phyloP scores from a whole-genome alignment of 2,888 invertebrate genomes.

The Emesis russula region DNA sequence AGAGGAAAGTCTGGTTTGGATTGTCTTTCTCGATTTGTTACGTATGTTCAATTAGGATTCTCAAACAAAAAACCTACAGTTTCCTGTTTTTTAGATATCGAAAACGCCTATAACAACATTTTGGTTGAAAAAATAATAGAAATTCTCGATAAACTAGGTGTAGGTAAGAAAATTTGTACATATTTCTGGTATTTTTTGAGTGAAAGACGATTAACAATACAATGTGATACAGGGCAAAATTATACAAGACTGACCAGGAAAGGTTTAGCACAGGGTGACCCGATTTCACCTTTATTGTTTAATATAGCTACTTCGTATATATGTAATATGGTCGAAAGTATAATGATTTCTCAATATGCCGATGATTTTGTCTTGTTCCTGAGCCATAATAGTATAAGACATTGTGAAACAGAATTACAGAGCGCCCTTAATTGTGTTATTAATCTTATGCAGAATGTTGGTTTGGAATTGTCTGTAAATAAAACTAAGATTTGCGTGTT shows the following conservation, averaged over 20 bases:
- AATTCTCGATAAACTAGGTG: constrained; percentile 65
- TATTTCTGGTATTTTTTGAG: constrained; percentile 82
- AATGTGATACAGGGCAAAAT: not conserved
- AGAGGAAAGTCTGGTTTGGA: constrained; percentile 65
- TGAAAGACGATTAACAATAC: constrained; percentile 66
- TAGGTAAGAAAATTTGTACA: constrained; percentile 73
- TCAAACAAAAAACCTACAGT: constrained; percentile 60
- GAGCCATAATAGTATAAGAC: not conserved
- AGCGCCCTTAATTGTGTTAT: constrained; percentile 39
- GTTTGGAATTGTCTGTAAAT: constrained; percentile 52
- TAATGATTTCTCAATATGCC: constrained; percentile 40
- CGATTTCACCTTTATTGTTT: constrained; percentile 88
- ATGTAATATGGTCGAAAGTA: constrained; percentile 14
- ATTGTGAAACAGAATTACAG: constrained; percentile 36
- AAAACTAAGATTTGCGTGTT: constrained; percentile 75
- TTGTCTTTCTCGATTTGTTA: constrained; percentile 46
- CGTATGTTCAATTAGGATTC: constrained; percentile 73
- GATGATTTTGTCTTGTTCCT: constrained; percentile 41
- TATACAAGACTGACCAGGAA: constrained; percentile 55
- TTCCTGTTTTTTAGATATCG: constrained; percentile 65
- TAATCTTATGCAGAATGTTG: constrained; percentile 39
- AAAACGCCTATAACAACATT: constrained; percentile 45
- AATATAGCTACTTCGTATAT: constrained; percentile 79
- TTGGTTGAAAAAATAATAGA: constrained; percentile 51
- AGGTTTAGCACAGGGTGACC: constrained; percentile 88